Base-by-base conservation (phyloP, 2,888 invertebrate species). In the Archips xylosteana region DNA sequence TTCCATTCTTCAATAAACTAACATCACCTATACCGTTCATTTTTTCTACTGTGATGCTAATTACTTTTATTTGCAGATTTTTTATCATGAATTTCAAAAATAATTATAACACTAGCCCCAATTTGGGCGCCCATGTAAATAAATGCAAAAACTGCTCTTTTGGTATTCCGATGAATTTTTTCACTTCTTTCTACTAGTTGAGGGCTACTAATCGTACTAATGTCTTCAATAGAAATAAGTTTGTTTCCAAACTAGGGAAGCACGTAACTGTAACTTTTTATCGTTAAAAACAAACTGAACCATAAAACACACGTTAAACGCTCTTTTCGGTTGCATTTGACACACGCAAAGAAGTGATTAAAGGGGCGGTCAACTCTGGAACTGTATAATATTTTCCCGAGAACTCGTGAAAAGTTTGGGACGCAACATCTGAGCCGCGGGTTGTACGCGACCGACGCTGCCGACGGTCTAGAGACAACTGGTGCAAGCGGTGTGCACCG, bases 331-430 rank as follows among this genome's bases (percentile, higher is more conserved):
- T 87, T 90, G 87, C 88, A 88, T 88, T 87, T 80, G 85, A 84
- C 87, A 87, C 92, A 92, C 92, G 92, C 92, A 87, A 92, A 85
- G 85, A 84, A 89, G 91, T 88, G 88, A 91, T 92, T 92, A 92
- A 84, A 86, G 81, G 83, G 83, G 78, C 83, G 85, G 81, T 85
- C 83, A 86, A 86, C 85, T 87, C 84, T 78, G 77, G 82, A 85
- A 85, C 79, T 80, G 79, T 81, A 78, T 81, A 85, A 85, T 89
- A 87, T 85, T 87, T 89, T 88, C 83, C 83, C 87, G 87, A 87
- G 86, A 85, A 86, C 80, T 88, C 94, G 94, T 88, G 88, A 93
- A 94, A 94, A 94, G 94, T 94, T 94, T 92, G 81, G 80, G 80
- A 80, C 83, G 83, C 80, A 79, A 77, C 76, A 80, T 81, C 77